A percentile compares a stretch with the other conserved stretches of the same genome.
Evolutionary conservation across 2,113 vertebrate species (phyloP).

Genomic region (Recurvirostra avosetta): DNA sequence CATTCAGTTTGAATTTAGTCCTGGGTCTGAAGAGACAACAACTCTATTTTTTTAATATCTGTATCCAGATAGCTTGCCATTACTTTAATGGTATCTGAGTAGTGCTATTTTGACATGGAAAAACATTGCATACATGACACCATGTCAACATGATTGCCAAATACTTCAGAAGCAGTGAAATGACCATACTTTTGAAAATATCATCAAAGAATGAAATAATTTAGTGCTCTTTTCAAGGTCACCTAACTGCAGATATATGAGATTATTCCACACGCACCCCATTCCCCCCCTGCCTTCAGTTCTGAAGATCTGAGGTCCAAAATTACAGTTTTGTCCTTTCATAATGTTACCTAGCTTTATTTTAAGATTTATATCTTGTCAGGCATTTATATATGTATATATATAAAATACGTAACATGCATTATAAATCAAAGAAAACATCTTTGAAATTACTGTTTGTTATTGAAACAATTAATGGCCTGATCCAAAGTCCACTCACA

Average conservation of each 20-base stretch:
- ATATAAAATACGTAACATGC: not conserved
- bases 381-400: not conserved
- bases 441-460: not conserved
- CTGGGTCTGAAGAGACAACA: not conserved
- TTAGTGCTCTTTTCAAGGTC: not conserved
- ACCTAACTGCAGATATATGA: not conserved
- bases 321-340: not conserved
- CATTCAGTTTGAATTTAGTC: not conserved
- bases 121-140: not conserved
- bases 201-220: not conserved
- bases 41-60: not conserved
- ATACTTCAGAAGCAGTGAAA: not conserved
- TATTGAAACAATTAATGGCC: not conserved
- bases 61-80: not conserved
- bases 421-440: not conserved
- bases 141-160: not conserved
- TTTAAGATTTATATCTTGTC: not conserved
- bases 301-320: not conserved
- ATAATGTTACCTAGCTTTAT: not conserved
- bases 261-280: not conserved
- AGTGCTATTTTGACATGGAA: not conserved
- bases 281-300: not conserved
- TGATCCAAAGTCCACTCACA: not conserved
- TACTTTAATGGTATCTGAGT: not conserved
- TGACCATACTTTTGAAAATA: not conserved